phyloP scores from a whole-genome alignment of 2,797 vertebrate species.

The Bucorvus abyssinicus region DNA sequence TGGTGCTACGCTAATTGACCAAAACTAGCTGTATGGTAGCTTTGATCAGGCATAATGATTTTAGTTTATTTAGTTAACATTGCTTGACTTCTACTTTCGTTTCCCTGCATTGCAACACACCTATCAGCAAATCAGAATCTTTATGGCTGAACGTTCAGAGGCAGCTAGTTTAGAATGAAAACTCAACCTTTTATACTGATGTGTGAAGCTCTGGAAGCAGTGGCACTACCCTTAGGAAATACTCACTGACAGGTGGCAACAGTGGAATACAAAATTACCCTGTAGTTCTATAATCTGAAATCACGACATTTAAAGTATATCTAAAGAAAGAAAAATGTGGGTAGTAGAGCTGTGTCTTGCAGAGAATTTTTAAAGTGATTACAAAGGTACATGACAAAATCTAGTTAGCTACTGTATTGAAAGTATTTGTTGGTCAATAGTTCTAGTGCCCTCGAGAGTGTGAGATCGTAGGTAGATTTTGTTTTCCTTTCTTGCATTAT shows the following conservation, averaged over 20 bases:
- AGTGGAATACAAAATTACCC: conserved; percentile 40
- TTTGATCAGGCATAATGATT: conserved; percentile 42
- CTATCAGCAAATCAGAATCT: conserved; percentile 56
- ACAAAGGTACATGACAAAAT: background rate
- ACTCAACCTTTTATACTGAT: background rate
- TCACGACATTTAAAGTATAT: background rate
- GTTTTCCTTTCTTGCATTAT: background rate
- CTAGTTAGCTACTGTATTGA: background rate
- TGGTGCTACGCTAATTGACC: background rate
- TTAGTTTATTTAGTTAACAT: conserved; percentile 20
- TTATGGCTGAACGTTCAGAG: conserved; percentile 30
- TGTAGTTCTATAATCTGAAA: conserved; percentile 35
- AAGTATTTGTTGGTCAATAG: background rate
- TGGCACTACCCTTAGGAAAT: conserved; percentile 48
- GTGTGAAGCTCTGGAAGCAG: conserved; percentile 31
- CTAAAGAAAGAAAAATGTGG: background rate
- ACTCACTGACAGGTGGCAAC: conserved; percentile 52
- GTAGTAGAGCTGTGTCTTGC: background rate
- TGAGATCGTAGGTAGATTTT: background rate
- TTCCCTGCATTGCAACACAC: conserved; percentile 6
- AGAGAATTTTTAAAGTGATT: background rate
- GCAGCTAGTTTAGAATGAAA: conserved; percentile 27
- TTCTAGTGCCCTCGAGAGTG: background rate
- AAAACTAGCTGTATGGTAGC: background rate
- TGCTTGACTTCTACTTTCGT: conserved; percentile 26